These are phyloP conservation scores for Scylla paramamosain DNA, from an alignment of 1,140 invertebrate species.

Conservation along the genomic window DNA sequence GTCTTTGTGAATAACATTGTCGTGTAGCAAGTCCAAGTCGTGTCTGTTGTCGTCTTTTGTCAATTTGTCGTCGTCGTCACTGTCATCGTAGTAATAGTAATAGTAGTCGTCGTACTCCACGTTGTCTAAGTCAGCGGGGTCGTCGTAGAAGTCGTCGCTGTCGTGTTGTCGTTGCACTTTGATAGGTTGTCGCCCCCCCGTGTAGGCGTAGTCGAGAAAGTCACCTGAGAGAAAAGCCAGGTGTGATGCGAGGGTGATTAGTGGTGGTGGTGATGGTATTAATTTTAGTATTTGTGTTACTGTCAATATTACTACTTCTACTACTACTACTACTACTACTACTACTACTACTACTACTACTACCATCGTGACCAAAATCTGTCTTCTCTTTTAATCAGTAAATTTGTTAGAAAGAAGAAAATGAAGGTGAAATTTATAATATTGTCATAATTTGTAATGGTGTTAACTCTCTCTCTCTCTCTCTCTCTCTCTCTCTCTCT, in stretches of 20 bases:
- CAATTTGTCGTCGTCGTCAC: background rate
- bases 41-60: background rate
- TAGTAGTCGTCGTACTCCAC: background rate
- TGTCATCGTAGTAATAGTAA: background rate
- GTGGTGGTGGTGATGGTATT: no score
- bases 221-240: slow-evolving; percentile 39
- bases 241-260: background rate
- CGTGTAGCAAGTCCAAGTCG: slow-evolving; percentile 45
- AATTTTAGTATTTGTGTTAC: no score
- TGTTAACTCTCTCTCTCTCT: background rate
- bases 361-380: no score
- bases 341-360: no score
- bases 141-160: slow-evolving; percentile 61
- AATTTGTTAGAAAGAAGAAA: no score
- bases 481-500: slow-evolving; percentile 37
- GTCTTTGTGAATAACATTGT: slow-evolving; percentile 61
- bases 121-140: background rate
- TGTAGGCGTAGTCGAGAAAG: slow-evolving; percentile 67
- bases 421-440: background rate
- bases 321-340: no score
- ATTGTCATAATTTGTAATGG: no score
- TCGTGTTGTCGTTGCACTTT: slow-evolving; percentile 25
- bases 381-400: no score
- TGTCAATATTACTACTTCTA: no score
- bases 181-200: slow-evolving; percentile 52